Conservation (phyloP, 2,113 vertebrate species). For the Trinectes maculatus region DNA sequence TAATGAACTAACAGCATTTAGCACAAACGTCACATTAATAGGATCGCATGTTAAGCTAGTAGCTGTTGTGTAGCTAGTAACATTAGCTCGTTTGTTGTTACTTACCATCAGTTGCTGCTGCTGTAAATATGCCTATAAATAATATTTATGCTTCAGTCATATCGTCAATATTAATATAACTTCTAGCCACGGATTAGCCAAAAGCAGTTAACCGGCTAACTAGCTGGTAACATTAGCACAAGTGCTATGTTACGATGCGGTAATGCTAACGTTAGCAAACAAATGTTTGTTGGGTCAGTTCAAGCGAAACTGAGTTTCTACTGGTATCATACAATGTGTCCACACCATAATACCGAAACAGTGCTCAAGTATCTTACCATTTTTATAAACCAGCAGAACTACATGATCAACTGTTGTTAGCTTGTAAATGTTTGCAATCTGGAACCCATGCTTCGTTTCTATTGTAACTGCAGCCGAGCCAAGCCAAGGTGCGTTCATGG, state of each 20-base stretch:
- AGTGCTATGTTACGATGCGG: neutral
- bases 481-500: constrained; percentile 41
- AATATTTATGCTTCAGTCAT: too few species aligned
- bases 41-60: neutral
- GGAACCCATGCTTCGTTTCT: constrained; percentile 41
- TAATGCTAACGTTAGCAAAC: constrained; percentile 35
- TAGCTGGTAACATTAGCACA: neutral
- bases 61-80: too few species aligned
- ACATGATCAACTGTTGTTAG: neutral
- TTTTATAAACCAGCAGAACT: neutral
- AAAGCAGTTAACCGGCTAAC: neutral
- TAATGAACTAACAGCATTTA: too few species aligned
- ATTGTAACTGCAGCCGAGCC: constrained; percentile 60
- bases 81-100: neutral
- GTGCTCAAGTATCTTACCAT: constrained; percentile 56
- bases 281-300: neutral
- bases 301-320: neutral
- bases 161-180: neutral
- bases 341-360: fast-evolving
- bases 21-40: too few species aligned
- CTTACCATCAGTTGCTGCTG: neutral
- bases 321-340: neutral
- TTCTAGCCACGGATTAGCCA: too few species aligned
- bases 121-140: neutral
- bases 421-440: constrained; percentile 5